Conservation (phyloP, 2,888 invertebrate genomes). For the Lamellibrachia satsuma region DNA sequence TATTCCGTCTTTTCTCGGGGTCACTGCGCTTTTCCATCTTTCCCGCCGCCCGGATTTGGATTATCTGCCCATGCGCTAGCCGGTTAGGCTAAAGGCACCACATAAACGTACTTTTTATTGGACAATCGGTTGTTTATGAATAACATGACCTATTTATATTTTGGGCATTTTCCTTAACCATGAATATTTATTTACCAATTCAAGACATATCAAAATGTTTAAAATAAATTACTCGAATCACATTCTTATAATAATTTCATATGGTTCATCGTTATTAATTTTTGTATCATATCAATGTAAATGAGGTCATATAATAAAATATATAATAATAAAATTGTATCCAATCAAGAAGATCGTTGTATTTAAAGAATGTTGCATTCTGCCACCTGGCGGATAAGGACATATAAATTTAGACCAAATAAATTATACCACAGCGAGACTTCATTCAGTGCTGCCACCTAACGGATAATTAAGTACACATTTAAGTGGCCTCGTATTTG, state of each 20-base stretch:
- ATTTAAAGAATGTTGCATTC: not conserved
- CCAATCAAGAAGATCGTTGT: not conserved
- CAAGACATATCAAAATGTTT: not conserved
- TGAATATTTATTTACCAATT: not conserved
- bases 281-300: not conserved
- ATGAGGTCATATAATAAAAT: not conserved
- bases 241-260: not conserved
- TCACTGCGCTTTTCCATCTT: not conserved
- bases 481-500: not conserved
- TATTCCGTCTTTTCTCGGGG: not conserved
- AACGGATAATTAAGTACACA: not conserved
- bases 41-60: not conserved
- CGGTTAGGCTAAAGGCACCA: not conserved
- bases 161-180: not conserved
- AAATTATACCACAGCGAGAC: too few species aligned
- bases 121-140: not conserved
- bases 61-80: not conserved
- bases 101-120: not conserved
- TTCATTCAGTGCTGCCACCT: not conserved
- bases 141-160: not conserved
- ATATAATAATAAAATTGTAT: not conserved
- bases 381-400: not conserved
- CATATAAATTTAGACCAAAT: too few species aligned
- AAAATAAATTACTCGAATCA: not conserved
- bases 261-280: not conserved